A percentile compares a stretch with the other conserved stretches of the same genome.
Evolutionary conservation across 2,113 vertebrate genomes (phyloP).

Genomic region (Ramphastos sulfuratus): DNA sequence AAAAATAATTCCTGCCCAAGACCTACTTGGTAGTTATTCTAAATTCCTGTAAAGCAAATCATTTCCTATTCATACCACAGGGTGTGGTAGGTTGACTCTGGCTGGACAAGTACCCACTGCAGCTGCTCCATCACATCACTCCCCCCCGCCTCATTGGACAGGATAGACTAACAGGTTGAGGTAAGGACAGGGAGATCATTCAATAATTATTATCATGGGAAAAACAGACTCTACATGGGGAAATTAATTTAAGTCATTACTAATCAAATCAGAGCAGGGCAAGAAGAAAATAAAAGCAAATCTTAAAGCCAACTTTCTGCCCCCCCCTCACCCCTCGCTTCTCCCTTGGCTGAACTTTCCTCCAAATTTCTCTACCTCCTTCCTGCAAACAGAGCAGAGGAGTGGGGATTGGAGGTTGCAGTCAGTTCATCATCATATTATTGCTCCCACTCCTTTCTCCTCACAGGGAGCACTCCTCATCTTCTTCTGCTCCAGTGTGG

Average conservation of each 20-base stretch:
- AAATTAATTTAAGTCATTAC: not conserved
- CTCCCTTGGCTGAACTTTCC: too few species aligned
- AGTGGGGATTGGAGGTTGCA: too few species aligned
- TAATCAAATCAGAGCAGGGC: not conserved
- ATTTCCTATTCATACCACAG: not conserved
- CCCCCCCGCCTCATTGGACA: not conserved
- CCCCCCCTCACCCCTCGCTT: too few species aligned
- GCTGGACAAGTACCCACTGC: not conserved
- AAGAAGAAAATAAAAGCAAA: too few species aligned
- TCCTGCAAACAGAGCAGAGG: too few species aligned
- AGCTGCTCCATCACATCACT: too few species aligned
- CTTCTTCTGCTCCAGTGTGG: not conserved
- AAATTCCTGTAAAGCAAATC: not conserved
- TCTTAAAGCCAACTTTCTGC: too few species aligned
- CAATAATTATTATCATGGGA: rapidly evolving
- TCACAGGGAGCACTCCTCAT: not conserved
- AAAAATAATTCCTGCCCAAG: not conserved
- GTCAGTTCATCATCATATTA: too few species aligned
- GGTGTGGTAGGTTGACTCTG: not conserved
- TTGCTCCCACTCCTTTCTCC: not conserved
- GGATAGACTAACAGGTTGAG: rapidly evolving
- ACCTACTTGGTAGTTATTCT: not conserved
- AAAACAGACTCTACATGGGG: rapidly evolving
- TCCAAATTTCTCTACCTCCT: too few species aligned
- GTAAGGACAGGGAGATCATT: not conserved